Evolutionary conservation across 1,140 invertebrate species (phyloP).

Genomic region (Bacillus rossius): DNA sequence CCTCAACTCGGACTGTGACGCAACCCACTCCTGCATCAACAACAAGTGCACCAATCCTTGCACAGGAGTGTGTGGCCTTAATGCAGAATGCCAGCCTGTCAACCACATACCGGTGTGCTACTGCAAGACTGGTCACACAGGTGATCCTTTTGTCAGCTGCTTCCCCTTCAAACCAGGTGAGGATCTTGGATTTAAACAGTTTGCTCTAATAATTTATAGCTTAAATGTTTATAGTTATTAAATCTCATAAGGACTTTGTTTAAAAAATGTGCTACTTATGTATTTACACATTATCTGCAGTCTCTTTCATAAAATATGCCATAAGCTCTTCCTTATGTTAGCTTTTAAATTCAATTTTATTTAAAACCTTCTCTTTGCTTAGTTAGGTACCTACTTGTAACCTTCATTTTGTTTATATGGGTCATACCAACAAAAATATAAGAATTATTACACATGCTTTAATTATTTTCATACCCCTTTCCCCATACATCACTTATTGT

Average conservation of each 20-base stretch:
- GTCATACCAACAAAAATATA: no score
- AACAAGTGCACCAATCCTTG: slow-evolving; percentile 78
- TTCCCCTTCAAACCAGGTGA: slow-evolving; percentile 42
- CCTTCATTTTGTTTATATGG: no score
- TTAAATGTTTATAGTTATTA: background rate
- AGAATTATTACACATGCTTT: no score
- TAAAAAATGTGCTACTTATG: background rate
- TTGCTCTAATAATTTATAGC: background rate
- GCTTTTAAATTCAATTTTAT: no score
- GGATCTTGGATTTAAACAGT: background rate
- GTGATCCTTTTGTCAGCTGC: slow-evolving; percentile 75
- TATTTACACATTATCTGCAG: background rate
- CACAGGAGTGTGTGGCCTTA: slow-evolving; percentile 64
- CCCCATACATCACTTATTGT: no score
- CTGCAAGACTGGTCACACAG: slow-evolving; percentile 62
- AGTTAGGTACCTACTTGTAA: no score
- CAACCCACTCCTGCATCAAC: slow-evolving; percentile 64
- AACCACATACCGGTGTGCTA: slow-evolving; percentile 75
- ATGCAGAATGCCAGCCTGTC: slow-evolving; percentile 65
- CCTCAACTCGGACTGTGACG: slow-evolving; percentile 66
- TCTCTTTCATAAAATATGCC: background rate
- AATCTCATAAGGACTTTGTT: no score
- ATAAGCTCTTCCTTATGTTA: no score
- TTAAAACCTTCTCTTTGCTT: no score
- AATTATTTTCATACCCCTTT: no score